Evolutionary conservation across 2,797 vertebrate species (phyloP).

Genomic region (Sebastes hopkinsi): DNA sequence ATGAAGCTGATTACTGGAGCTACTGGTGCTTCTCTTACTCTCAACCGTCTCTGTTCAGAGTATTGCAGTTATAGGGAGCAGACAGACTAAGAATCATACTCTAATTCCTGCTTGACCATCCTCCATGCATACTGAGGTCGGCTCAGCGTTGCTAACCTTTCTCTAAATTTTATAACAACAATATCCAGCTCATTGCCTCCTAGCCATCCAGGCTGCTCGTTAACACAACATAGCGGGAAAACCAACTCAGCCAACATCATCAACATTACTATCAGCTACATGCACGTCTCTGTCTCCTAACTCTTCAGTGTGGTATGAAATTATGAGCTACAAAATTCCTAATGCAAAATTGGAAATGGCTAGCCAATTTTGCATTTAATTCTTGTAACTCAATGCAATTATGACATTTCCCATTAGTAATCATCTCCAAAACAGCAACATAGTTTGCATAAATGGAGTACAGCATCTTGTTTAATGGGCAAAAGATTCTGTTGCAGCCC

Average conservation of each 20-base stretch:
- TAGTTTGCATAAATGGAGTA: not conserved
- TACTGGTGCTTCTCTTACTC: not conserved
- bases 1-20: not conserved
- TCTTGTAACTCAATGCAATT: not conserved
- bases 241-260: conserved; percentile 19
- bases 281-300: not conserved
- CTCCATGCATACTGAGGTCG: not conserved
- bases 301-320: not conserved
- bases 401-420: not conserved
- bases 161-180: conserved; percentile 48
- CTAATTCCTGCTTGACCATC: not conserved
- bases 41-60: not conserved
- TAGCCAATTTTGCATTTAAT: not conserved
- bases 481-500: too few relatives aligned
- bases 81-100: not conserved
- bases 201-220: conserved; percentile 26
- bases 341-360: not conserved
- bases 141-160: conserved; percentile 13
- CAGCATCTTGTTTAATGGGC: too few relatives aligned
- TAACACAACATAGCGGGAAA: conserved; percentile 29
- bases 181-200: conserved; percentile 39
- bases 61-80: not conserved
- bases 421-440: not conserved
- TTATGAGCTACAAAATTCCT: not conserved
- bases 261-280: not conserved